These are phyloP conservation scores for Telmatochromis brichardi DNA, from an alignment of 2,113 vertebrate species.

Conservation along the genomic window DNA sequence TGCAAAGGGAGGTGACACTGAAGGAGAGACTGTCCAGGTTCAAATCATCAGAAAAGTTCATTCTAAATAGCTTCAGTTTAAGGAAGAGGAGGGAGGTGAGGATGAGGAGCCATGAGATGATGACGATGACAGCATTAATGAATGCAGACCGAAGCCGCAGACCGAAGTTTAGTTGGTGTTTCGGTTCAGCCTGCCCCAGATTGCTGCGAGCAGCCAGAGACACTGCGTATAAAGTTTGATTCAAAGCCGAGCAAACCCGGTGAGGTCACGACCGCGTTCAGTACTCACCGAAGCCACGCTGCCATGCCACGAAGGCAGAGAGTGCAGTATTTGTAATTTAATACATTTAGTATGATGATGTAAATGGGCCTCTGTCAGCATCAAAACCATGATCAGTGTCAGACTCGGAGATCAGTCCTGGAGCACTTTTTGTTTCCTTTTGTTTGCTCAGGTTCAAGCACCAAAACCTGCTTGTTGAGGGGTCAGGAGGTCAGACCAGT, in stretches of 20 bases:
- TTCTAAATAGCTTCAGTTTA: neutral
- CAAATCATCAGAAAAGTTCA: neutral
- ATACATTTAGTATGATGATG: neutral
- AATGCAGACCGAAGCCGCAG: neutral
- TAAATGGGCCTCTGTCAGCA: neutral
- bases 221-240: neutral
- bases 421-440: neutral
- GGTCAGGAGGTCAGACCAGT: neutral
- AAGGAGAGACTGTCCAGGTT: neutral
- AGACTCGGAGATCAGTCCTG: neutral
- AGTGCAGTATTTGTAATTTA: neutral
- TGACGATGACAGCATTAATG: neutral
- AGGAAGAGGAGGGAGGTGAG: neutral
- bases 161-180: neutral
- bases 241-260: neutral
- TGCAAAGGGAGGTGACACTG: neutral
- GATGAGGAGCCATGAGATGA: neutral
- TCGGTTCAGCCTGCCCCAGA: neutral
- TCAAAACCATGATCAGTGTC: neutral
- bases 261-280: neutral
- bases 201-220: neutral
- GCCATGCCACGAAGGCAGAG: neutral
- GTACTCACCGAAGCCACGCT: neutral
- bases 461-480: neutral
- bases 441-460: neutral